Conservation (phyloP, 2,888 invertebrate genomes). For the Eustalomyia histrio region DNA sequence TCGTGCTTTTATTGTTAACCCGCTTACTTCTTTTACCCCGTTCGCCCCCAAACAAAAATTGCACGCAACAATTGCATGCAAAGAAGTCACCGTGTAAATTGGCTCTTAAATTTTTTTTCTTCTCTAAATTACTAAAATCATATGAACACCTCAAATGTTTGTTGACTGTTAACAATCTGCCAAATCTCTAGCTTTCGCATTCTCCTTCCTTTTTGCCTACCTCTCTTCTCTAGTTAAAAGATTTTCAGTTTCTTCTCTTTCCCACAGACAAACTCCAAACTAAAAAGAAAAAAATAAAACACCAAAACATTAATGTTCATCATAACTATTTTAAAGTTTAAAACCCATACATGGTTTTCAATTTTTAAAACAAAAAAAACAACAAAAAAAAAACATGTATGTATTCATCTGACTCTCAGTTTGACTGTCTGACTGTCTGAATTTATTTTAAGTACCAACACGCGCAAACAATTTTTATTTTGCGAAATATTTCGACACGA, state of each 20-base stretch:
- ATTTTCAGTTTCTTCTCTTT: neutral
- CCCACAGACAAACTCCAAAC: neutral
- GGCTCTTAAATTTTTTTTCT: too few species aligned
- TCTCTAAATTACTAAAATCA: too few species aligned
- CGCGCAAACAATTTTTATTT: conserved; percentile 49
- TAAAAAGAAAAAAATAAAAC: conserved; percentile 6
- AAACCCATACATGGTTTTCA: conserved; percentile 16
- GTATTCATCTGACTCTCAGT: neutral
- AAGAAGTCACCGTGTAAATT: too few species aligned
- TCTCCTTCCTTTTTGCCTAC: neutral
- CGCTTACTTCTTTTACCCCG: too few species aligned
- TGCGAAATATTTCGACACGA: conserved; percentile 39
- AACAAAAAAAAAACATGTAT: conserved; percentile 24
- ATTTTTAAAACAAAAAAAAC: conserved; percentile 35
- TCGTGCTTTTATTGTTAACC: too few species aligned
- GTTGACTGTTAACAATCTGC: too few species aligned
- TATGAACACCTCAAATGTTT: too few species aligned
- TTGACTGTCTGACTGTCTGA: conserved; percentile 30
- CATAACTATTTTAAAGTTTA: conserved; percentile 16
- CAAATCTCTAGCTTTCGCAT: too few species aligned
- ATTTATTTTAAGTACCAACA: conserved; percentile 60
- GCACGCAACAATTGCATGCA: too few species aligned
- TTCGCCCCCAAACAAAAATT: too few species aligned
- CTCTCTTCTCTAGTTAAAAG: neutral
- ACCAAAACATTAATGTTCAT: neutral